Base-by-base conservation (phyloP, 2,797 vertebrate genomes). In the Harpagifer antarcticus region DNA sequence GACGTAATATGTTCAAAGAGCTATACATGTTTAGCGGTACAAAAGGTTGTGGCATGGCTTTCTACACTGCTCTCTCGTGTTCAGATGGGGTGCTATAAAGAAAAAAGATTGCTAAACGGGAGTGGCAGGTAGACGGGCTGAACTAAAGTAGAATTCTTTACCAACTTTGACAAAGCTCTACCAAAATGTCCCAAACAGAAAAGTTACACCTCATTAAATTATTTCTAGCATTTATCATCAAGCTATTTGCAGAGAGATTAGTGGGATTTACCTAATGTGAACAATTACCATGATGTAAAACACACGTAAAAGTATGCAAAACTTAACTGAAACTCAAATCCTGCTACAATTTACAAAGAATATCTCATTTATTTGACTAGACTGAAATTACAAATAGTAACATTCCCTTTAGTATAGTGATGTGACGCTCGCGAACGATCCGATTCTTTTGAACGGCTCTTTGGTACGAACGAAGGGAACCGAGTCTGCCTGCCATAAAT, bases 11-110 rank as follows among this genome's bases (percentile, higher is more conserved):
- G 1, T 9, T 55, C 3, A 63, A 44, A 53, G n/a, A 53, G 17
- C 9, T 16, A 55, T 40, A 54, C 40, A 66, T 50, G 52, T 67
- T 68, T 60, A 59, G 59, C 56, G 57, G 14, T 27, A 33, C n/a
- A 64, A 9, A 61, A 47, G 33, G 42, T 45, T 47, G 53, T 13
- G 27, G 23, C 15, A 4, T 6, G 1, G 5, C 10, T 65, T 48
- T 74, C 61, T 77, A 17, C 8, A 45, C 47, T 42, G 16, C 40
- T 40, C 44, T 72, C 1, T 48, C 47, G 4, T 64, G 37, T 42
- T 44, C 31, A 65, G 67, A 82, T 81, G 71, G 7, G 16, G 13
- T 33, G 65, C 44, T 68, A 68, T 72, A 37, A 37, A 37, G 33
- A 9, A 37, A 37, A 37, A 37, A 37, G 1, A 9, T 37, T 37